Base-by-base conservation (phyloP, 2,113 vertebrate genomes). In the Anolis carolinensis region DNA sequence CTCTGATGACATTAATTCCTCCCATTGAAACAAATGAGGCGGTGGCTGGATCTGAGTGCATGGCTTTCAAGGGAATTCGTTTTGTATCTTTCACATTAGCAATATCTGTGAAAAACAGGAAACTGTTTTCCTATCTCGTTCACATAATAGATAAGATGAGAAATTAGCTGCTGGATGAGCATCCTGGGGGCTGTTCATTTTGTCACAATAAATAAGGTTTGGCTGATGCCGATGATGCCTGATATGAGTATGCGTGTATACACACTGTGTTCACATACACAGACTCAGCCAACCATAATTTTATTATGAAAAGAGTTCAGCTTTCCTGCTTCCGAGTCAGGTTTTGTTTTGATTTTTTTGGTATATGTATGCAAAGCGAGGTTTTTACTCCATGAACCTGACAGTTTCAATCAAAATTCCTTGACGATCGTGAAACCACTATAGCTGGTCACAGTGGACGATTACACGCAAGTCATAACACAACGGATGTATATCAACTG, bases 91-190 rank as follows among this genome's bases (percentile, higher is more conserved):
- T 94, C 93, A 74, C 93, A 94, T 94, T 95, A 92, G 92, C 52
- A 93, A 63, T 94, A 95, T 95, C 95, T 94, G 89, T 87, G 95
- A 93, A 95, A 95, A 96, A 94, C 94, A 95, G 95, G 94, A 94
- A 96, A 95, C 92, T 92, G 88, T 93, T 96, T 96, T 91, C 91
- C 92, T 93, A 92, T 96, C 95, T 95, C 95, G 95, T 96, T 95
- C 95, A 93, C 93, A 90, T 95, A 95, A 94, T 89, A 95, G 95
- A 95, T 96, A 96, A 96, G 95, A 96, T 94, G 93, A 95, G 95
- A 95, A 97, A 96, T 96, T 96, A 96, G 93, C 91, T 93, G 91
- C 88, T 91, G 94, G 93, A 94, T 93, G 93, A 95, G 93, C 92
- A 93, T 95, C 94, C 93, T 72, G 63, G 93, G 94, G 94, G 94